A percentile compares a stretch with the other conserved stretches of the same genome.
Evolutionary conservation across 2,113 vertebrate species (phyloP).

Genomic region (Tichodroma muraria): DNA sequence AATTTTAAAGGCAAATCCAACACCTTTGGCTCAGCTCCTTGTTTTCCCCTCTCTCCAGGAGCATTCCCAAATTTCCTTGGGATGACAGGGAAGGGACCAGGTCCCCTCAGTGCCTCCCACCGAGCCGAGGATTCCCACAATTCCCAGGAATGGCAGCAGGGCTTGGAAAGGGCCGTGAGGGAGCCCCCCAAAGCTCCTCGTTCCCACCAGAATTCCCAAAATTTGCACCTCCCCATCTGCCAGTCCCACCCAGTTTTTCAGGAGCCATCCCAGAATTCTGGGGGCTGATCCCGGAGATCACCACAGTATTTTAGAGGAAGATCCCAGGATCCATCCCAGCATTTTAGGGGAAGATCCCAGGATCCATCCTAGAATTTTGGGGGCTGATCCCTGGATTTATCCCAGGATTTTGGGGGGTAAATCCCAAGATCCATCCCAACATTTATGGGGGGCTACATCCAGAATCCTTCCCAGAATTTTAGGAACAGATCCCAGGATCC

Average conservation of each 20-base stretch:
- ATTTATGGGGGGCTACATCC: too few species aligned
- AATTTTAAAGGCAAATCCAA: background rate
- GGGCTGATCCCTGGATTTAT: background rate
- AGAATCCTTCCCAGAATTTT: background rate
- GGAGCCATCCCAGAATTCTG: background rate
- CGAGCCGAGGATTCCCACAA: background rate
- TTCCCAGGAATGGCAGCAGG: background rate
- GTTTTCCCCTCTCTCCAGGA: accelerated
- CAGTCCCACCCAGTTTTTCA: background rate
- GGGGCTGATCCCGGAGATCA: background rate
- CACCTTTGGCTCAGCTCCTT: background rate
- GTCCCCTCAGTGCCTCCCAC: background rate
- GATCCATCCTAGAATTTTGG: background rate
- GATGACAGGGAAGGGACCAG: background rate
- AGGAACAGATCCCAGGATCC: background rate
- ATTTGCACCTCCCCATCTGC: background rate
- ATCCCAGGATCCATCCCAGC: background rate
- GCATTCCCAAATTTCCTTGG: background rate
- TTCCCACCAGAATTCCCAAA: background rate
- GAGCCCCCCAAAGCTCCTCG: background rate
- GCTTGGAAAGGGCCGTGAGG: accelerated
- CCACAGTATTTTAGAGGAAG: too few species aligned
- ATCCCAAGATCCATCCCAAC: background rate
- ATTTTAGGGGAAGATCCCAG: background rate
- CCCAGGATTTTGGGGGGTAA: too few species aligned